Conservation (phyloP, 2,888 invertebrate genomes). For the Catocala nupta region DNA sequence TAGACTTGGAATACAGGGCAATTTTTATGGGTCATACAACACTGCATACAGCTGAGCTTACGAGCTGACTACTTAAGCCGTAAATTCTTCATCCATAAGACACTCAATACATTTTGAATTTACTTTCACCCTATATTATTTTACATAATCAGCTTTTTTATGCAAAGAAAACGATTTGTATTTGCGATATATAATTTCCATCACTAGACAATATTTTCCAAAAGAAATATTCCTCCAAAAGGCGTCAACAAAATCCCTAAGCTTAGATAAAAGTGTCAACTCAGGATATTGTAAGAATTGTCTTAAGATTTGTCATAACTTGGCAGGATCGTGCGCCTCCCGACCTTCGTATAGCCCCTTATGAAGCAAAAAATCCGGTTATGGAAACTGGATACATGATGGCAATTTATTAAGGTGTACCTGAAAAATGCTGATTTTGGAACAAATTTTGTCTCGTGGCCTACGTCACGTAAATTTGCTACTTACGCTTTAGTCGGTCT, state of each 20-base stretch:
- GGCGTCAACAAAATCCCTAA: not conserved
- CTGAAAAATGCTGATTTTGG: constrained; percentile 13
- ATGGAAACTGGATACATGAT: constrained; percentile 14
- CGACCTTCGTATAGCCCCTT: constrained; percentile 21
- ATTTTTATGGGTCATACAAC: too few species aligned
- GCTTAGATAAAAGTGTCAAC: not conserved
- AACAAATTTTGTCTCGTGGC: not conserved
- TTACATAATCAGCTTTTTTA: too few species aligned
- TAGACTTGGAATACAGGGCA: too few species aligned
- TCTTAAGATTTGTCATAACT: constrained; percentile 19
- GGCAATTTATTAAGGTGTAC: constrained; percentile 14
- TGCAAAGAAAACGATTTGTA: too few species aligned
- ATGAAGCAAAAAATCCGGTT: constrained; percentile 15
- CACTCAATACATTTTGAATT: too few species aligned
- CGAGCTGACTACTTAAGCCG: too few species aligned
- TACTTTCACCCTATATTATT: too few species aligned
- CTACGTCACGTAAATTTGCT: too few species aligned
- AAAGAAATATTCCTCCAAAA: not conserved
- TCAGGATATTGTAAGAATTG: constrained; percentile 11
- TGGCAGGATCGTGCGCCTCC: constrained; percentile 16
- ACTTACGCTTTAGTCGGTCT: too few species aligned
- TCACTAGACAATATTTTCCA: not conserved
- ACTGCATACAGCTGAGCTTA: too few species aligned
- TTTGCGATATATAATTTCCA: not conserved
- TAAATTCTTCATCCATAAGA: too few species aligned